These are phyloP conservation scores for Stenodera caucasica DNA, from an alignment of 2,888 invertebrate species.

Conservation along the genomic window DNA sequence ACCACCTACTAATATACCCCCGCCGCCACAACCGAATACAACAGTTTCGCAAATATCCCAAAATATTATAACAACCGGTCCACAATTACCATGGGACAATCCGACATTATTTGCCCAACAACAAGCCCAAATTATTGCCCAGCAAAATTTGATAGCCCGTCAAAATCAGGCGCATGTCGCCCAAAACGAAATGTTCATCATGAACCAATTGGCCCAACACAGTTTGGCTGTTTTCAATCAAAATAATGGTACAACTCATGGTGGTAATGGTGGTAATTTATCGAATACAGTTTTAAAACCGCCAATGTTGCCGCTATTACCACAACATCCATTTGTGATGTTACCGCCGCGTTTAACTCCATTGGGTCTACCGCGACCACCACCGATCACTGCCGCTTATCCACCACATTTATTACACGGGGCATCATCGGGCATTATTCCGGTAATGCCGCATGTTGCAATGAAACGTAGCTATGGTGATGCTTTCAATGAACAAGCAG, in stretches of 20 bases:
- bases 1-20: conserved; percentile 53
- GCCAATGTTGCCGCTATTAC: conserved; percentile 49
- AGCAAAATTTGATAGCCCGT: conserved; percentile 67
- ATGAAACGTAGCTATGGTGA: conserved; percentile 55
- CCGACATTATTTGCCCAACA: conserved; percentile 59
- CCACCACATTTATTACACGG: conserved; percentile 43
- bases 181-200: conserved; percentile 53
- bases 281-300: conserved; percentile 46
- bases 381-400: conserved; percentile 39
- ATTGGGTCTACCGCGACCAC: conserved; percentile 29
- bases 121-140: conserved; percentile 67
- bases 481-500: conserved; percentile 50
- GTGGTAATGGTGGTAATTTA: conserved; percentile 30
- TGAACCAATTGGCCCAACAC: conserved; percentile 54
- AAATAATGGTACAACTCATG: conserved; percentile 29
- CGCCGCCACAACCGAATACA: conserved; percentile 54
- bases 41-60: conserved; percentile 50
- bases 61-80: conserved; percentile 43
- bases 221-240: conserved; percentile 51
- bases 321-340: conserved; percentile 54
- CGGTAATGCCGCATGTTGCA: conserved; percentile 48
- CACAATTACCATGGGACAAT: conserved; percentile 48
- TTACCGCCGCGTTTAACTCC: conserved; percentile 38
- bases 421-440: conserved; percentile 41
- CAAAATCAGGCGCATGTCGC: conserved; percentile 61